A percentile compares a stretch with the other conserved stretches of the same genome.
Evolutionary conservation across 2,888 invertebrate genomes (phyloP).

Genomic region (Netelia inedita): DNA sequence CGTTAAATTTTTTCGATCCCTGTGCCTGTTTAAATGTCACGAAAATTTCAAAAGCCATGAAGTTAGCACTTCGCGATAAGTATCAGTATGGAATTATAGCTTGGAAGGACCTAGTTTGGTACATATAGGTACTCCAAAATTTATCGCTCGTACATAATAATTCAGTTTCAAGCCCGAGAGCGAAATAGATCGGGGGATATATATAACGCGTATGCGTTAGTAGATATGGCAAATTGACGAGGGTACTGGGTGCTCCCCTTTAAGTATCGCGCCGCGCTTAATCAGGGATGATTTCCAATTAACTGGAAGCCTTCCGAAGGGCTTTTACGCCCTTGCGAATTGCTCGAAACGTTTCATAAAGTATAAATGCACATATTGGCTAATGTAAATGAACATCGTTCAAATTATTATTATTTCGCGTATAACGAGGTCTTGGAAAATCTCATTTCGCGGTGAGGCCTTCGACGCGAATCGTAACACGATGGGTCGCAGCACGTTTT

Average conservation of each 20-base stretch:
- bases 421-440: conserved; percentile 7
- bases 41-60: background rate
- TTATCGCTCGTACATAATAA: conserved; percentile 1
- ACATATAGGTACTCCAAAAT: background rate
- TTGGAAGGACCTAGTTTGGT: background rate
- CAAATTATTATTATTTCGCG: background rate
- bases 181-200: background rate
- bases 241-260: background rate
- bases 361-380: background rate
- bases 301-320: background rate
- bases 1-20: background rate
- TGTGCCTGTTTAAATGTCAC: background rate
- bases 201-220: background rate
- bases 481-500: conserved; percentile 17
- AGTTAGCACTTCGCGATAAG: background rate
- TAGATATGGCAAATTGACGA: background rate
- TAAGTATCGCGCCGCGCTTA: conserved; percentile 14
- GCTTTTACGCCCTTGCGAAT: background rate
- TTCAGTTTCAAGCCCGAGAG: background rate
- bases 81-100: background rate
- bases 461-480: conserved; percentile 9
- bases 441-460: background rate
- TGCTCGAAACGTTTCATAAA: background rate
- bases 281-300: conserved; percentile 7
- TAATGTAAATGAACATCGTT: background rate